Evolutionary conservation across 2,113 vertebrate genomes (phyloP), one percentile per base, ranked within the genome.

Genomic region (Hiodon tergisus): DNA sequence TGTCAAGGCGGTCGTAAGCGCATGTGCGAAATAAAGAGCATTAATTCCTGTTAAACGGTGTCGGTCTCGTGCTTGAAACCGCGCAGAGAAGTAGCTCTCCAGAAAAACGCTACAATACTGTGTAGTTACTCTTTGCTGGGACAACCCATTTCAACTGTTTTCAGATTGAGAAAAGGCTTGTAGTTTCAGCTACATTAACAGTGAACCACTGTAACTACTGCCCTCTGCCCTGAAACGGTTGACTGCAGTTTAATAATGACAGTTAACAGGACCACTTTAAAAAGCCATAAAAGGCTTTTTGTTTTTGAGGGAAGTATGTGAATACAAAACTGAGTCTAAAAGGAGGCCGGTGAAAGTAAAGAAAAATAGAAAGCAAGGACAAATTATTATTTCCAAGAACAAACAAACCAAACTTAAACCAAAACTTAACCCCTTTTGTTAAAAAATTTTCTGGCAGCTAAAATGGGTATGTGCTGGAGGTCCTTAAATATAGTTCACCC

Each of bases 401-500:
- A 48, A 71, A 58, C 50, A 10, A 10, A 52, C 14, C n/a, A 11
- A 13, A 48, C 31, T 67, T 52, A 75, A 17, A 5, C 52, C 5
- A 9, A 48, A 50, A 10, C 17, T 55, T n/a, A 17, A 55, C 13
- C 59, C 6, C n/a, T 14, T 55, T 6, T 13, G 8, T n/a, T 66
- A 16, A 14, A n/a, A n/a, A n/a, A n/a, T 17, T 58, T 59, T 71
- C 5, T 17, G 14, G 53, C 52, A 52, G 65, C 53, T 13, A 16
- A 63, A n/a, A 75, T 14, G 46, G 46, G 46, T 1, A 9, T 52
- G 17, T 3, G n/a, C 7, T 57, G 73, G 46, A 50, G 54, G 65
- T n/a, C 46, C 68, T 17, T 31, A 47, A 17, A 54, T 69, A 76
- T 71, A 71, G 50, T 69, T 71, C 58, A 76, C 67, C 75, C 59